phyloP scores from a whole-genome alignment of 1,140 invertebrate genomes.

The Paraescarpia echinospica region DNA sequence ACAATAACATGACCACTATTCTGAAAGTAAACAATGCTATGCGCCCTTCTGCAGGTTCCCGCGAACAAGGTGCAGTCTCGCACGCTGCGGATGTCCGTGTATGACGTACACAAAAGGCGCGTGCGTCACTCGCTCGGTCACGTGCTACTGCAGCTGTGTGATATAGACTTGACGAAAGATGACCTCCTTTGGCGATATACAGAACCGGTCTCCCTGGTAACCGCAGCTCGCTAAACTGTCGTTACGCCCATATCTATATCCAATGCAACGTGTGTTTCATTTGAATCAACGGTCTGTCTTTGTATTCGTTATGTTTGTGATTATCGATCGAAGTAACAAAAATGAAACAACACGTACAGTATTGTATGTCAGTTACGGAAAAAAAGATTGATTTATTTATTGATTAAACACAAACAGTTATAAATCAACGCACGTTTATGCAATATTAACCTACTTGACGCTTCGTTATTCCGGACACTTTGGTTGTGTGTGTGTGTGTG shows the following conservation, averaged over 20 bases:
- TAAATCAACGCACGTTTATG: background rate
- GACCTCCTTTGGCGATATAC: slow-evolving; percentile 44
- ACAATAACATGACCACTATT: too few relatives aligned
- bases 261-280: background rate
- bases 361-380: too few relatives aligned
- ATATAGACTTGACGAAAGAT: slow-evolving; percentile 43
- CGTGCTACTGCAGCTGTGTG: slow-evolving; percentile 43
- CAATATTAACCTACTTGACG: too few relatives aligned
- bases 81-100: slow-evolving; percentile 50
- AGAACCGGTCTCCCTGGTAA: slow-evolving; percentile 43
- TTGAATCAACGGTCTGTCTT: too few relatives aligned
- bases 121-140: too few relatives aligned
- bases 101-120: slow-evolving; percentile 52
- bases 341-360: too few relatives aligned
- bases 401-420: background rate
- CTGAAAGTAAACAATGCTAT: too few relatives aligned
- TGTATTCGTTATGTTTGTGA: too few relatives aligned
- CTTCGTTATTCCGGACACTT: too few relatives aligned
- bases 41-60: slow-evolving; percentile 40
- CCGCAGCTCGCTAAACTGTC: background rate
- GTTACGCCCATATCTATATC: background rate
- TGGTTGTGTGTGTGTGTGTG: too few relatives aligned
- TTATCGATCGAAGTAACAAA: too few relatives aligned
- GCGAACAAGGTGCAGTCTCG: slow-evolving; percentile 33
- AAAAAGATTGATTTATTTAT: background rate